A percentile compares a stretch with the other conserved stretches of the same genome.
Evolutionary conservation across 2,113 vertebrate genomes (phyloP).

Genomic region (Scomber colias): DNA sequence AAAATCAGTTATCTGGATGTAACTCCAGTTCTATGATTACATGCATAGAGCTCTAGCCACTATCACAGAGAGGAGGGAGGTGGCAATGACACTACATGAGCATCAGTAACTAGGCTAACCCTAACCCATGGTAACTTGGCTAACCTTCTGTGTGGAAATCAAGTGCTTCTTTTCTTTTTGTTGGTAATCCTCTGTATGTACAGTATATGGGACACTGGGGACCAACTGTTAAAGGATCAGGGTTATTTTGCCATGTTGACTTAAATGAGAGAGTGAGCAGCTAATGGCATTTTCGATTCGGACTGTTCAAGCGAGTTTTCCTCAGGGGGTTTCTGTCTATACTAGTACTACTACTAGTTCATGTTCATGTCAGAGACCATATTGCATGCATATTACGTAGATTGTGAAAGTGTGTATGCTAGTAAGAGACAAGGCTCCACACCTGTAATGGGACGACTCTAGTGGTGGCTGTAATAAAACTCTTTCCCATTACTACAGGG

Average conservation of each 20-base stretch:
- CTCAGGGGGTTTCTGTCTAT: neutral
- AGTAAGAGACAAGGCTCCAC: constrained; percentile 28
- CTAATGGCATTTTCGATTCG: constrained; percentile 19
- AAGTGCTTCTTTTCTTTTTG: neutral
- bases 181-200: constrained; percentile 8
- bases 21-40: no score
- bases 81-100: no score
- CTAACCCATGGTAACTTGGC: no score
- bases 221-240: constrained; percentile 10
- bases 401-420: constrained; percentile 26
- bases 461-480: constrained; percentile 69
- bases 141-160: no score
- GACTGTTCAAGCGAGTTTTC: neutral
- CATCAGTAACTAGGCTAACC: no score
- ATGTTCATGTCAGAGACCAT: neutral
- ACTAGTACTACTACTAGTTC: neutral
- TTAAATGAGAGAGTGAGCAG: constrained; percentile 8
- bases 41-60: no score
- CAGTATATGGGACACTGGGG: neutral
- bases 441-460: constrained; percentile 73
- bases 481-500: constrained; percentile 66
- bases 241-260: constrained; percentile 14
- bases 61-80: no score
- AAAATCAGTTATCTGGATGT: no score
- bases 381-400: neutral